Conservation (phyloP, 1,140 invertebrate genomes). For the Atta cephalotes region DNA sequence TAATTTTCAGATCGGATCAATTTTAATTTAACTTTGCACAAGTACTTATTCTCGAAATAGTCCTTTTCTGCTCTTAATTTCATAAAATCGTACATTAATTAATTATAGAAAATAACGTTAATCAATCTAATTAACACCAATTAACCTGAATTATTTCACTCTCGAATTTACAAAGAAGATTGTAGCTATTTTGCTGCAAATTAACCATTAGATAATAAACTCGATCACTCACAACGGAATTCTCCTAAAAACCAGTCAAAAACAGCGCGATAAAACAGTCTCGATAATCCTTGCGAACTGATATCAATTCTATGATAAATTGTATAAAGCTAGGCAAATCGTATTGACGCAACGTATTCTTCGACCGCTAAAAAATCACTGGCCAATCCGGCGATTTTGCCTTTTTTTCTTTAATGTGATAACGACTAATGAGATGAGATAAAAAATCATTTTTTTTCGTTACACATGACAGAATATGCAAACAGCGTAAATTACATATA, state of each 20-base stretch:
- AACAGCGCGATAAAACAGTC: neutral
- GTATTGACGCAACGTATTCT: neutral
- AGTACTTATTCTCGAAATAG: neutral
- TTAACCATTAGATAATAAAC: neutral
- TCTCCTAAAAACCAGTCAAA: neutral
- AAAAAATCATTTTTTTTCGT: constrained; percentile 10
- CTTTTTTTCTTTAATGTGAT: constrained; percentile 2
- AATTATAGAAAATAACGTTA: neutral
- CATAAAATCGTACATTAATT: neutral
- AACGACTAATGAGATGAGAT: neutral
- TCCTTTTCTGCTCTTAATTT: neutral
- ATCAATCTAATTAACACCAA: neutral
- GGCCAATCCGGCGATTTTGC: neutral
- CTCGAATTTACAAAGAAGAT: neutral
- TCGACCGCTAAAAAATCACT: constrained; percentile 21
- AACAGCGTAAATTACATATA: neutral
- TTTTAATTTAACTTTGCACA: neutral
- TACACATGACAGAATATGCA: neutral
- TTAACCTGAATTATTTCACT: constrained; percentile 4
- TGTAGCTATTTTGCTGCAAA: neutral
- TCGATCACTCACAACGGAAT: neutral
- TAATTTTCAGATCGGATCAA: neutral
- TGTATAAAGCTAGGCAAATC: neutral
- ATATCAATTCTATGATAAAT: constrained; percentile 12
- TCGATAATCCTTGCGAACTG: neutral